Evolutionary conservation across 2,888 invertebrate species (phyloP).

Genomic region (Gryllus longicercus): DNA sequence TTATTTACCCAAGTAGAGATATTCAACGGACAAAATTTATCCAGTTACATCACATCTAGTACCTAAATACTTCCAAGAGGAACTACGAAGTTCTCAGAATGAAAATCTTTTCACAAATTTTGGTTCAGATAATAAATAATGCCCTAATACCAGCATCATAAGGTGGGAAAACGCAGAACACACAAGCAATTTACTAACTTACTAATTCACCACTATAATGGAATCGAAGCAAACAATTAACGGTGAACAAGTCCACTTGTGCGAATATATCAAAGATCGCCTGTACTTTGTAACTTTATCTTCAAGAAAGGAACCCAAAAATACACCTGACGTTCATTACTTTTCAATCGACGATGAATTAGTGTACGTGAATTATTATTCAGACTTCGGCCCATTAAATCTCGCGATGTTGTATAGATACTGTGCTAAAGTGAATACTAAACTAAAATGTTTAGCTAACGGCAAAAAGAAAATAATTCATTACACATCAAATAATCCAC

Average conservation of each 20-base stretch:
- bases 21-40: background rate
- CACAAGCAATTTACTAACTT: background rate
- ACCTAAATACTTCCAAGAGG: background rate
- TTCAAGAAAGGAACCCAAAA: constrained; percentile 60
- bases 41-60: background rate
- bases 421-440: constrained; percentile 71
- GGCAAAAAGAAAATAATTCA: constrained; percentile 73
- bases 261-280: constrained; percentile 59
- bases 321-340: constrained; percentile 66
- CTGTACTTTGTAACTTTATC: constrained; percentile 74
- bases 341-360: constrained; percentile 76
- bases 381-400: constrained; percentile 88
- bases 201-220: background rate
- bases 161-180: background rate
- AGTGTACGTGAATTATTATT: constrained; percentile 78
- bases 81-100: background rate
- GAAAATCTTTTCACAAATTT: background rate
- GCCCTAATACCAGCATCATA: constrained; percentile 2
- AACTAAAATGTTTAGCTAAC: constrained; percentile 62
- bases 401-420: constrained; percentile 81
- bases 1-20: background rate
- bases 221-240: background rate
- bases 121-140: background rate
- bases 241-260: constrained; percentile 25
- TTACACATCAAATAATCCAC: constrained; percentile 70